Evolutionary conservation across 1,140 invertebrate species (phyloP).

Genomic region (Euglossa dilemma): DNA sequence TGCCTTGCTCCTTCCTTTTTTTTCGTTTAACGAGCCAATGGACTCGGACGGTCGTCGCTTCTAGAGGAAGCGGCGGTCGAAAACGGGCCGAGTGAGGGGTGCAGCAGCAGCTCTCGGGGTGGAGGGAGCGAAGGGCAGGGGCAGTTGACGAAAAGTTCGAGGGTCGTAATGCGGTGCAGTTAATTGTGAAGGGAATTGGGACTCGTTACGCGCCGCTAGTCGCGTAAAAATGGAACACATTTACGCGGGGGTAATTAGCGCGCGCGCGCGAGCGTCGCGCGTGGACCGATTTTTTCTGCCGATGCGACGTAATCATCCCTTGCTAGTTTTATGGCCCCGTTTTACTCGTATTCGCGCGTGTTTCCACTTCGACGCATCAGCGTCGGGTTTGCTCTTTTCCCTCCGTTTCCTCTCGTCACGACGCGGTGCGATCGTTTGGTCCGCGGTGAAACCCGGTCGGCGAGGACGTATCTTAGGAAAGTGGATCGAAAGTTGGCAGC

Average conservation of each 20-base stretch:
- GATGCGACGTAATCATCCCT: constrained; percentile 9
- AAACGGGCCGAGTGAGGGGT: not conserved
- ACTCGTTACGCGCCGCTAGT: constrained; percentile 48
- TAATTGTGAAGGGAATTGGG: constrained; percentile 59
- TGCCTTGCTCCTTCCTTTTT: constrained; percentile 15
- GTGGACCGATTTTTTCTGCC: not conserved
- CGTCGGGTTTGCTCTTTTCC: not conserved
- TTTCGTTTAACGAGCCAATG: constrained; percentile 56
- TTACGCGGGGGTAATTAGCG: constrained; percentile 47
- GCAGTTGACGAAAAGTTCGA: constrained; percentile 57
- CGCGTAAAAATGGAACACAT: constrained; percentile 43
- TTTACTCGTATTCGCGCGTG: not conserved
- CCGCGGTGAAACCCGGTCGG: too few species aligned
- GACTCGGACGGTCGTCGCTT: constrained; percentile 44
- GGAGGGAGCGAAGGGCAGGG: not conserved
- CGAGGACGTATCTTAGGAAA: too few species aligned
- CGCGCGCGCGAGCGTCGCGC: not conserved
- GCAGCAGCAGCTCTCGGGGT: not conserved
- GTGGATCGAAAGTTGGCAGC: too few species aligned
- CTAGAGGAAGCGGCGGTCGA: constrained; percentile 14
- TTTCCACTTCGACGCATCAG: not conserved
- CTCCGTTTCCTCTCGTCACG: too few species aligned
- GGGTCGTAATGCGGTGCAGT: constrained; percentile 41
- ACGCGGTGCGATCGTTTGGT: too few species aligned
- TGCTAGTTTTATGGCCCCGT: not conserved